Evolutionary conservation across 2,797 vertebrate species (phyloP).

Genomic region (Trachops cirrhosus): DNA sequence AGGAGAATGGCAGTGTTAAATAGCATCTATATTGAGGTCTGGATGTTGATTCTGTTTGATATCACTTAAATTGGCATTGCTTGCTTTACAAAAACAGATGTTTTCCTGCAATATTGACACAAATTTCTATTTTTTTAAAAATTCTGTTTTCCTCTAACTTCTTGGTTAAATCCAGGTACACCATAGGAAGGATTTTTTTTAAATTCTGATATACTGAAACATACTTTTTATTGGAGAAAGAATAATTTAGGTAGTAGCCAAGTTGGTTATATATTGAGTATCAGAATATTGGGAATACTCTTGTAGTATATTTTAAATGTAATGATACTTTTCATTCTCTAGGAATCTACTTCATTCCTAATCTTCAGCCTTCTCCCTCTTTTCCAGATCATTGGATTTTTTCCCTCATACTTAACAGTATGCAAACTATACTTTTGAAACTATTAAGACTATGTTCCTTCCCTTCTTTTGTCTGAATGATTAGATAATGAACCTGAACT

Average conservation of each 20-base stretch:
- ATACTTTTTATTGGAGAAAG: slow-evolving; percentile 38
- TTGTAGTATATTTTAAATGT: not conserved
- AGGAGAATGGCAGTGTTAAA: slow-evolving; percentile 57
- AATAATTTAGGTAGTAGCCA: not conserved
- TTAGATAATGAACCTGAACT: slow-evolving; percentile 39
- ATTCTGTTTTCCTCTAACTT: not conserved
- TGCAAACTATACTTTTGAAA: slow-evolving; percentile 56
- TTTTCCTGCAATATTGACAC: not conserved
- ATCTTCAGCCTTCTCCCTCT: slow-evolving; percentile 47
- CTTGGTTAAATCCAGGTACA: not conserved
- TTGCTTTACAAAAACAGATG: slow-evolving; percentile 1
- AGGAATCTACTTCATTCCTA: slow-evolving; percentile 18
- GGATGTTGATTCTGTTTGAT: slow-evolving; percentile 4
- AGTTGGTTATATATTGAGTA: not conserved
- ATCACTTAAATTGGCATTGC: not conserved
- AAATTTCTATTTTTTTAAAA: not conserved
- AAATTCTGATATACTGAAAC: not conserved
- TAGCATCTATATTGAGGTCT: slow-evolving; percentile 42
- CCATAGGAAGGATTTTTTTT: not conserved
- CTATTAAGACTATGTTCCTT: slow-evolving; percentile 4
- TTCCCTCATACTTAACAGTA: slow-evolving; percentile 39
- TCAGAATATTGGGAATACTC: slow-evolving; percentile 7
- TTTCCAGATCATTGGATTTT: slow-evolving; percentile 57
- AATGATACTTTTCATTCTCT: slow-evolving; percentile 52
- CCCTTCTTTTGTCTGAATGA: slow-evolving; percentile 29